Base-by-base conservation (phyloP, 2,113 vertebrate species). In the Camarhynchus parvulus region DNA sequence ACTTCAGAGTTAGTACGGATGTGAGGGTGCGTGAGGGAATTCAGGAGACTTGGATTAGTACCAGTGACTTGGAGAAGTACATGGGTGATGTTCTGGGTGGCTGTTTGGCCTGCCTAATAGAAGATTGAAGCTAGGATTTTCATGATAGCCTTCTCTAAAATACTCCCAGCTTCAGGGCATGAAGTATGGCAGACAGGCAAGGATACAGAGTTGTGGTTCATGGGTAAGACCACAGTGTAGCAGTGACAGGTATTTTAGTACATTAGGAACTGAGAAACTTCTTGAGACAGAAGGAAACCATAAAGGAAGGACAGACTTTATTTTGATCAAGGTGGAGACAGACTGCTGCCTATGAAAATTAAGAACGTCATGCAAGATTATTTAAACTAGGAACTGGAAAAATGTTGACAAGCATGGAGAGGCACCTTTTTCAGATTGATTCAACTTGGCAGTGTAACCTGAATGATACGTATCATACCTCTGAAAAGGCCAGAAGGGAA, bases 301-400 rank as follows among this genome's bases (percentile, higher is more conserved):
- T 55, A 63, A 66, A 46, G 46, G 28, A 83, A 85, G 14, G 23
- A 62, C 13, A 49, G 15, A 35, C 2, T 61, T 72, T 33, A 64
- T 85, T 76, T 83, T 69, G 42, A 69, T 69, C 49, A 61, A 58
- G 19, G 13, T 59, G 14, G 50, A 83, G 63, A 49, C 37, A 69
- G 49, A 47, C 27, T 79, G 31, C n/a, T 93, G 49, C 19, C 22
- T 76, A 22, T 62, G 46, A 90, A 91, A 83, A 91, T 82, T 73
- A 75, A 79, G 75, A 75, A 47, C 67, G 67, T 73, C 46, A 22
- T 46, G 35, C 28, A 90, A 70, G 31, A 83, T 73, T 89, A 72
- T 83, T 82, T 90, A 91, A 79, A 85, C 35, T 46, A 79, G 46
- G 21, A 95, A 76, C 18, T 11, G 10, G 59, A 58, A 88, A 89